Percentiles rank a stretch among this genome's conserved stretches.
phyloP scores from a whole-genome alignment of 2,888 invertebrate species.

The Drosophila lacicola region DNA sequence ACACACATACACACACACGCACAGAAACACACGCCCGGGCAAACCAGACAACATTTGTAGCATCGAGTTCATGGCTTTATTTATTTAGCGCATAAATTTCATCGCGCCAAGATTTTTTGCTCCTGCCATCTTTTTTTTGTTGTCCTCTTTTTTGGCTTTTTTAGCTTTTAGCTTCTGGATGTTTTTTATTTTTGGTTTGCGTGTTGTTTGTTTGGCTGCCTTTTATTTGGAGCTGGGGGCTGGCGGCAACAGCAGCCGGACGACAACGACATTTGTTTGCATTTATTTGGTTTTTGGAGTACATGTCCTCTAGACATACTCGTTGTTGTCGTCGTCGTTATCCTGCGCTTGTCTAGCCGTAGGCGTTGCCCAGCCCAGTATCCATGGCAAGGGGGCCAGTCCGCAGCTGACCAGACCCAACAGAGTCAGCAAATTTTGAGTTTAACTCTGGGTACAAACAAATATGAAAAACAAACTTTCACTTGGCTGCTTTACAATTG shows the following conservation, averaged over 20 bases:
- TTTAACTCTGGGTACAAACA: conserved; percentile 11
- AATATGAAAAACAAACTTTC: conserved; percentile 19
- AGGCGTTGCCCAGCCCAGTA: conserved; percentile 39
- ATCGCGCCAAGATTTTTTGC: conserved; percentile 57
- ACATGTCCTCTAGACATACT: conserved; percentile 46
- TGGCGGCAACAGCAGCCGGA: conserved; percentile 10
- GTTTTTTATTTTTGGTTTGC: background rate
- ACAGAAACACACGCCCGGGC: conserved; percentile 1
- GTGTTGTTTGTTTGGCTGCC: conserved; percentile 17
- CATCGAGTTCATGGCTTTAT: conserved; percentile 74
- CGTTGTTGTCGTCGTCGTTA: conserved; percentile 23
- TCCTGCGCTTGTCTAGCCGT: conserved; percentile 43
- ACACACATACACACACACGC: background rate
- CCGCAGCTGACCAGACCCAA: conserved; percentile 14
- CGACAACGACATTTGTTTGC: conserved; percentile 72
- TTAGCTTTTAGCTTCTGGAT: background rate
- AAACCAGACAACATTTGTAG: conserved; percentile 66
- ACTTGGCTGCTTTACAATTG: conserved; percentile 2
- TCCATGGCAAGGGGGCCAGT: too few relatives aligned
- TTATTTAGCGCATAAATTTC: conserved; percentile 78
- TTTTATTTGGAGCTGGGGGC: conserved; percentile 1
- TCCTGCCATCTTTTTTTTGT: conserved; percentile 4
- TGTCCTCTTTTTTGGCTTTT: background rate
- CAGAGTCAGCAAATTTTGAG: conserved; percentile 4
- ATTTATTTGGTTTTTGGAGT: conserved; percentile 69